These are phyloP conservation scores for Eurois occulta DNA, from an alignment of 2,888 invertebrate species.

Conservation along the genomic window DNA sequence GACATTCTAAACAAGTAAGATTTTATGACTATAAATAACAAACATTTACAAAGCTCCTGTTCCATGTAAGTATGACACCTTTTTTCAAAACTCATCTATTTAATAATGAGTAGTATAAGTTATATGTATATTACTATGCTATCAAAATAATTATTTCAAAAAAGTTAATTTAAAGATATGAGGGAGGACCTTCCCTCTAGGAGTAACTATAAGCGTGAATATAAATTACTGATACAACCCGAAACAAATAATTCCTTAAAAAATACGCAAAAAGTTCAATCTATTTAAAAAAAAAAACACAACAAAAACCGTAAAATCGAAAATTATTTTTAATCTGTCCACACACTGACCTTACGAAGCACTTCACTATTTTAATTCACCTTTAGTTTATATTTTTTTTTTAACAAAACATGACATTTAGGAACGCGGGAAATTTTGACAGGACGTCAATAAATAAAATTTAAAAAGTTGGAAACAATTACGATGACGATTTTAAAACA, in stretches of 20 bases:
- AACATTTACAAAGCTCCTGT: not conserved
- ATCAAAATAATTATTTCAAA: not conserved
- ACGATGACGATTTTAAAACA: not conserved
- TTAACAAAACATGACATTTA: conserved; percentile 8
- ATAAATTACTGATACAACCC: not conserved
- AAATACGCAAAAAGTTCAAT: not conserved
- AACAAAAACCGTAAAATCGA: conserved; percentile 40
- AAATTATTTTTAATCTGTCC: conserved; percentile 23
- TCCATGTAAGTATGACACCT: not conserved
- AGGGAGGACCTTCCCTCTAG: not conserved
- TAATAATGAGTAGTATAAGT: too few relatives aligned
- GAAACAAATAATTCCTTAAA: not conserved
- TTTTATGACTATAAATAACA: not conserved
- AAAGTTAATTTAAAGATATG: not conserved
- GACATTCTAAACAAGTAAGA: not conserved
- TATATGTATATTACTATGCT: too few relatives aligned
- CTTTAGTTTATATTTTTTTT: conserved; percentile 16
- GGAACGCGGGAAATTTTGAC: conserved; percentile 39
- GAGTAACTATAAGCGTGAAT: not conserved
- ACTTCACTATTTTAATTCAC: conserved; percentile 62
- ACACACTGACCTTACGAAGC: conserved; percentile 54
- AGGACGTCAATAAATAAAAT: not conserved
- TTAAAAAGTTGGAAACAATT: conserved; percentile 1
- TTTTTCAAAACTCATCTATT: not conserved
- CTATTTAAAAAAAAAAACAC: not conserved